Base-by-base conservation (phyloP, 2,113 vertebrate genomes). In the Carassius carassius region DNA sequence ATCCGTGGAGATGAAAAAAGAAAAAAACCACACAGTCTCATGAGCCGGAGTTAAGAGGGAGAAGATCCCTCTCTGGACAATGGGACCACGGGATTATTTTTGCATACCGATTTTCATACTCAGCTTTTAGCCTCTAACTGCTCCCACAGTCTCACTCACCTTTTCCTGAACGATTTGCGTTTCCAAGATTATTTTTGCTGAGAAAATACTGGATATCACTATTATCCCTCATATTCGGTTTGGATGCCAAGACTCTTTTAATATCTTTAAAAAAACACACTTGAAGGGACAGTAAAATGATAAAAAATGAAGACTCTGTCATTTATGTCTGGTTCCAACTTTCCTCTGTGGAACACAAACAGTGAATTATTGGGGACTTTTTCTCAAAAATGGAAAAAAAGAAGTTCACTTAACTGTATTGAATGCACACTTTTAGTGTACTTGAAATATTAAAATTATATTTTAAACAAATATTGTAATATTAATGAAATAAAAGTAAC, bases 81-180 rank as follows among this genome's bases (percentile, higher is more conserved):
- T 92, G 81, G 90, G 56, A 37, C 49, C 19, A 54, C 49, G 0
- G 79, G 77, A 79, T 85, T 29, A 84, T 54, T 29, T 95, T 95
- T 95, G 94, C 94, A 94, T 95, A 90, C 85, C 88, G 75, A 93
- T 94, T 95, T 94, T 89, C 94, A 93, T 95, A 88, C 87, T 51
- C 88, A 89, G 92, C 91, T 90, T 91, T 91, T 91, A 89, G 80
- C 81, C 89, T 88, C 87, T 91, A 90, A 93, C 93, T 92, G 92
- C 84, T 88, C 37, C 60, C n/a, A 29, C 32, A 16, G 9, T 60
- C n/a, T 72, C 65, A 3, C 16, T 72, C 10, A 14, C 25, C 47
- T 80, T 80, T 41, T 41, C 85, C 90, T 69, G 41, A 19, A 13
- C n/a, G 17, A 44, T 2, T 25, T 51, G 13, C 49, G 14, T 51